Evolutionary conservation across 2,113 vertebrate species (phyloP), one percentile per base, ranked within the genome.

Genomic region (Strix aluco): DNA sequence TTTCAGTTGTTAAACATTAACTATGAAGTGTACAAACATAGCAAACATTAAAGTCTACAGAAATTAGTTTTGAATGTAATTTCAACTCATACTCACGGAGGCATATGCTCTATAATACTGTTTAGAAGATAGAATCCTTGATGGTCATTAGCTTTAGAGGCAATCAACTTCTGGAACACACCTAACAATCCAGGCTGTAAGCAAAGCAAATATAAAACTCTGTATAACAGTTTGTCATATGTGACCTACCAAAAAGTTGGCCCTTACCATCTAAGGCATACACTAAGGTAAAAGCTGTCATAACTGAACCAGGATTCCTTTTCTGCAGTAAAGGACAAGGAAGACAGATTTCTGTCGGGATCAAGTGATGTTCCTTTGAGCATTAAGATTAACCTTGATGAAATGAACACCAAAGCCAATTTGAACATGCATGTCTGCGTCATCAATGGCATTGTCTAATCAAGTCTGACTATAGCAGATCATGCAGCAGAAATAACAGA

Each of bases 91-190:
- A 99, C 99, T 99, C 96, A 99, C 99, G 98, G 96, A 40, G 99
- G 99, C 99, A 99, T 99, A 81, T 99, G 99, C 93, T 99, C 99
- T 77, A 99, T 98, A 87, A 99, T 99, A 89, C 99, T 99, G 97
- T 99, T 99, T 16, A 99, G 98, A 67, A 99, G 98, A 92, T 99
- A 99, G 96, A 99, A 99, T 23, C 99, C 99, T 97, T 99, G 99
- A 94, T 99, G 99, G 97, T 99, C 99, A 22, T 99, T 99, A 83
- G 99, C 99, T 97, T 99, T 99, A 52, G 99, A 99, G 78, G 99
- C 99, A 87, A 99, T 99, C 84, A 99, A 88, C 97, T 99, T 99
- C 97, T 99, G 99, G 97, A 99, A 99, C 94, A 99, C 99, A 86
- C 99, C 99, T 29, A 99, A 98, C 75, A 99, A 97, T 38, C 99